phyloP scores from a whole-genome alignment of 2,797 vertebrate genomes.

The Dryobates pubescens region DNA sequence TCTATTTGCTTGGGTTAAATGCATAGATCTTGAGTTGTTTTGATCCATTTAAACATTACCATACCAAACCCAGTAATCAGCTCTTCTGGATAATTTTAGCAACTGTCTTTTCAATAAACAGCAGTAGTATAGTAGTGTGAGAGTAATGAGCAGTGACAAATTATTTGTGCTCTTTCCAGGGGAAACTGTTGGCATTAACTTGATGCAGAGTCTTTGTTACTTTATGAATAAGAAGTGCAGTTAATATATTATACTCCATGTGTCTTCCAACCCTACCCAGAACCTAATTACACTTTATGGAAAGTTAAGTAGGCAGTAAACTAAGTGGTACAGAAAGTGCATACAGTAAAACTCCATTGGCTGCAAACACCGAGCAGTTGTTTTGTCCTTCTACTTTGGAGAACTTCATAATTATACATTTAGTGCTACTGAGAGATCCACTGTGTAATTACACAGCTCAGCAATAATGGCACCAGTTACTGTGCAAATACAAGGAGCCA shows the following conservation, averaged over 20 bases:
- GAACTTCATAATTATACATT: slow-evolving; percentile 77
- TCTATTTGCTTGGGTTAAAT: slow-evolving; percentile 26
- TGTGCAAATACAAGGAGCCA: slow-evolving; percentile 55
- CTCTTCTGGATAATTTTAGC: slow-evolving; percentile 72
- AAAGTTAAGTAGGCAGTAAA: slow-evolving; percentile 71
- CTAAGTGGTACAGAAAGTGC: slow-evolving; percentile 34
- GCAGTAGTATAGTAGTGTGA: slow-evolving; percentile 35
- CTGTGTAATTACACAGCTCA: slow-evolving; percentile 72
- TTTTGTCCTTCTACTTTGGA: slow-evolving; percentile 64
- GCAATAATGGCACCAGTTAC: slow-evolving; percentile 64
- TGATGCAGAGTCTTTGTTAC: slow-evolving; percentile 62
- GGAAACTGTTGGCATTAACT: slow-evolving; percentile 60
- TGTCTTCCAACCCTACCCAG: slow-evolving; percentile 59
- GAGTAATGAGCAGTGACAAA: slow-evolving; percentile 64
- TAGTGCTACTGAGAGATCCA: slow-evolving; percentile 60
- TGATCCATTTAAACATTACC: slow-evolving; percentile 52
- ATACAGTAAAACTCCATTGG: slow-evolving; percentile 35
- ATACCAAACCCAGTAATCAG: slow-evolving; percentile 41
- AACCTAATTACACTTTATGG: slow-evolving; percentile 70
- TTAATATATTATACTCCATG: slow-evolving; percentile 67
- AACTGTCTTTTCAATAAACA: slow-evolving; percentile 59
- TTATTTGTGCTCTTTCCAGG: slow-evolving; percentile 72
- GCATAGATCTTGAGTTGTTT: slow-evolving; percentile 41
- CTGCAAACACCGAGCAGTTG: slow-evolving; percentile 47
- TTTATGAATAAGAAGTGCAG: slow-evolving; percentile 68